These are phyloP conservation scores for Eupithecia pulchellata DNA, from an alignment of 2,888 invertebrate genomes.

Conservation along the genomic window DNA sequence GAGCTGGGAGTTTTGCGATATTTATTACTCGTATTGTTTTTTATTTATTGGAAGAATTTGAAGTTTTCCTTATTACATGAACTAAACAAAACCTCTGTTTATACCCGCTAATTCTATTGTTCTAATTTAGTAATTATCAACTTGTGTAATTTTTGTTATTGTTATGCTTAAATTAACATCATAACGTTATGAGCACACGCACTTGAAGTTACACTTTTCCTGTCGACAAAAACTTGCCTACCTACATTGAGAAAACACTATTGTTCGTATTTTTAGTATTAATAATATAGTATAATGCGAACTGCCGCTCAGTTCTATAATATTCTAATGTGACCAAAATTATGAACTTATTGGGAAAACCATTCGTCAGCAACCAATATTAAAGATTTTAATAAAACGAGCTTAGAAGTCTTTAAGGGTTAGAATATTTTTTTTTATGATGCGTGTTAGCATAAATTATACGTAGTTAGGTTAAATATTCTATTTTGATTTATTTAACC, in stretches of 20 bases:
- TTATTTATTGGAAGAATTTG: background rate
- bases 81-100: background rate
- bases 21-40: background rate
- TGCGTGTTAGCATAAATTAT: too few species aligned
- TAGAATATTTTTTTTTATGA: too few species aligned
- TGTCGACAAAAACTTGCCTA: background rate
- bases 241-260: background rate
- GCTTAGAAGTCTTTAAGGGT: too few species aligned
- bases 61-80: background rate
- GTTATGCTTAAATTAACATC: background rate
- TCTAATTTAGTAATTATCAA: background rate
- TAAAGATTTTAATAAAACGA: too few species aligned
- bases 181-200: background rate
- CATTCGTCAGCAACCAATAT: too few species aligned
- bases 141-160: background rate
- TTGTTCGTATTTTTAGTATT: background rate
- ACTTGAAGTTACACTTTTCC: background rate
- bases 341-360: background rate
- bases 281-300: background rate
- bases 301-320: background rate
- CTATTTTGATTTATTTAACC: too few species aligned
- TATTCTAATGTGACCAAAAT: background rate
- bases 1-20: background rate
- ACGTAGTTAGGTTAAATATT: too few species aligned
- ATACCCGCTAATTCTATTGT: background rate